Evolutionary conservation across 2,888 invertebrate species (phyloP).

Genomic region (Lasioglossum zephyrum): DNA sequence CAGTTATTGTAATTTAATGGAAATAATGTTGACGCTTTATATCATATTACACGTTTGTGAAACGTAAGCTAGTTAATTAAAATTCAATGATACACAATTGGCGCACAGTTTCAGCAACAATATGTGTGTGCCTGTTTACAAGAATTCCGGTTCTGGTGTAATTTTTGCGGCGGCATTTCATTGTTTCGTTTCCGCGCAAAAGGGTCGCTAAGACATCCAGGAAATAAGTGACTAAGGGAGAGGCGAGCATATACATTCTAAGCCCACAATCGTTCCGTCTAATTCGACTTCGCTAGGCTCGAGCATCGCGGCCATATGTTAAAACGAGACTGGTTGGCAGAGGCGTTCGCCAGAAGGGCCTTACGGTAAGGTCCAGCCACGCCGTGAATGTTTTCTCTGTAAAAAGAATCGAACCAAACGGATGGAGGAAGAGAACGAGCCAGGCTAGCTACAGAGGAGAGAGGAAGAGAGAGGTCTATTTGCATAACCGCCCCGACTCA

Average conservation of each 20-base stretch:
- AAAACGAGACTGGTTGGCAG: slow-evolving; percentile 59
- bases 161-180: background rate
- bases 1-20: too few relatives aligned
- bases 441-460: slow-evolving; percentile 26
- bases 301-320: slow-evolving; percentile 47
- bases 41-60: background rate
- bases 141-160: background rate
- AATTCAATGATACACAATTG: too few relatives aligned
- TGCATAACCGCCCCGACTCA: slow-evolving; percentile 72
- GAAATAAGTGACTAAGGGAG: background rate
- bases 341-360: slow-evolving; percentile 69
- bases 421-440: slow-evolving; percentile 45
- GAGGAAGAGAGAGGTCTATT: slow-evolving; percentile 60
- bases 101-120: too few relatives aligned
- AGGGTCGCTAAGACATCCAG: background rate
- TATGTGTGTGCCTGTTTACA: background rate
- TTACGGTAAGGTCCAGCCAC: slow-evolving; percentile 66
- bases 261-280: slow-evolving; percentile 28
- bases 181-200: background rate
- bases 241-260: slow-evolving; percentile 3
- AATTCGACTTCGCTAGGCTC: slow-evolving; percentile 38
- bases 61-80: background rate
- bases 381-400: slow-evolving; percentile 56
- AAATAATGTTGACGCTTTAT: too few relatives aligned
- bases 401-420: slow-evolving; percentile 62